phyloP scores from a whole-genome alignment of 2,888 invertebrate species.

The Orthonevra nobilis region DNA sequence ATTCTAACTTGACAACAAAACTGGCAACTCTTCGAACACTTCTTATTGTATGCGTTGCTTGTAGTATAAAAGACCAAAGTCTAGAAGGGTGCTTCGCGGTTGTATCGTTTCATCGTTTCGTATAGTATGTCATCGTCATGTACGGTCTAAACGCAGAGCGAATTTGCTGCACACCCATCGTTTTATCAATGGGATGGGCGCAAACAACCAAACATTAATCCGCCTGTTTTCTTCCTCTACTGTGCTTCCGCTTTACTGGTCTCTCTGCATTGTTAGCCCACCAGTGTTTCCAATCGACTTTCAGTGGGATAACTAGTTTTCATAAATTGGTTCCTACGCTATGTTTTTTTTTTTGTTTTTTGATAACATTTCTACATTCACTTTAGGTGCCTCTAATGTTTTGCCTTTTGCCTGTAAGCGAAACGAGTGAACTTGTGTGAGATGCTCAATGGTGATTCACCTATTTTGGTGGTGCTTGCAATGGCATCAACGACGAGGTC shows the following conservation, averaged over 20 bases:
- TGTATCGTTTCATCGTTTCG: too few species aligned
- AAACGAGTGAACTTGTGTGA: slow-evolving; percentile 24
- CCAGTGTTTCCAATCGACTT: slow-evolving; percentile 45
- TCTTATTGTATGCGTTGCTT: slow-evolving; percentile 12
- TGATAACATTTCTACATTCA: slow-evolving; percentile 10
- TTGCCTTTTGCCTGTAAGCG: slow-evolving; percentile 4
- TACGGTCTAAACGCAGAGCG: slow-evolving; percentile 44
- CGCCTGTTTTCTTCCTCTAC: slow-evolving; percentile 32
- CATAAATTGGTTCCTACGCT: slow-evolving; percentile 19
- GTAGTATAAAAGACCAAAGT: slow-evolving; percentile 19
- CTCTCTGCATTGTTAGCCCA: slow-evolving; percentile 28
- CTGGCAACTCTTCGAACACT: slow-evolving; percentile 34
- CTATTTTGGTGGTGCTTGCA: slow-evolving; percentile 23
- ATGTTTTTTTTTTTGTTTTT: too few species aligned
- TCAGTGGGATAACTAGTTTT: slow-evolving; percentile 64
- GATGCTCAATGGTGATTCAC: slow-evolving; percentile 44
- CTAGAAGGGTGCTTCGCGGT: slow-evolving; percentile 22
- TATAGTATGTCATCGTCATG: slow-evolving; percentile 26
- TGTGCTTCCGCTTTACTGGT: slow-evolving; percentile 55
- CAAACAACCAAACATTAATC: slow-evolving; percentile 48
- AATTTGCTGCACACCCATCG: slow-evolving; percentile 56
- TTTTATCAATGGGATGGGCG: slow-evolving; percentile 67
- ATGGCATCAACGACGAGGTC: slow-evolving; percentile 10
- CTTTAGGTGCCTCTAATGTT: neutral
- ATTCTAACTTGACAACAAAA: too few species aligned